Percentiles rank a stretch among this genome's conserved stretches.
phyloP scores from a whole-genome alignment of 2,888 invertebrate species.

The Gisinianus flammeolus region DNA sequence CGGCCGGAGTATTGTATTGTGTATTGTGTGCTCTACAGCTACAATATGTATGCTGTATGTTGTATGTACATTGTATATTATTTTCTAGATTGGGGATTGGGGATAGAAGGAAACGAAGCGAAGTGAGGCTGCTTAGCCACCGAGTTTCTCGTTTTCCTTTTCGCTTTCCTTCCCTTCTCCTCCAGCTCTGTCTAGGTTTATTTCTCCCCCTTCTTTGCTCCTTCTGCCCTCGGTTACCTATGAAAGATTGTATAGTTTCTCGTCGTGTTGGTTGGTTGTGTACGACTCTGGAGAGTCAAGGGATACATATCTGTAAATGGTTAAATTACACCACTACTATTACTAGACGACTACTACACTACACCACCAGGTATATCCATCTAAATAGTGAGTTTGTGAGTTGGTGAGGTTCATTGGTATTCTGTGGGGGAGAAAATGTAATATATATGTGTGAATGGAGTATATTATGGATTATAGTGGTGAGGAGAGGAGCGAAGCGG shows the following conservation, averaged over 20 bases:
- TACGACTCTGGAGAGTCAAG: neutral
- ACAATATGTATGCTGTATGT: too few relatives aligned
- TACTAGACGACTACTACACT: neutral
- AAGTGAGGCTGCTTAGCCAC: neutral
- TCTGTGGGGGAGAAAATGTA: neutral
- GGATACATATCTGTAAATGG: neutral
- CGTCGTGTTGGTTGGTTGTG: neutral
- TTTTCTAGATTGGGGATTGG: neutral
- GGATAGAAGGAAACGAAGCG: neutral
- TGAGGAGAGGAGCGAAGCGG: constrained; percentile 26
- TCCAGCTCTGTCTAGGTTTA: too few relatives aligned
- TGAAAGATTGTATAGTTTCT: neutral
- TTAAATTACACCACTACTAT: neutral
- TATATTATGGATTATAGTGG: constrained; percentile 1
- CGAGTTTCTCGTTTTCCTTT: neutral
- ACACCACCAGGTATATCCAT: too few relatives aligned
- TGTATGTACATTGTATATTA: neutral
- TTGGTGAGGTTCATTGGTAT: neutral
- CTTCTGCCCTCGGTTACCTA: neutral
- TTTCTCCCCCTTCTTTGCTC: neutral
- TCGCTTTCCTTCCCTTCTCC: neutral
- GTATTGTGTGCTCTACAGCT: neutral
- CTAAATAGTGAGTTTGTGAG: neutral
- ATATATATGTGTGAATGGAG: neutral
- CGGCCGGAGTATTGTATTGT: too few relatives aligned